These are phyloP conservation scores for Oconnorella tubifera DNA, from an alignment of 2,888 invertebrate genomes.

Conservation along the genomic window DNA sequence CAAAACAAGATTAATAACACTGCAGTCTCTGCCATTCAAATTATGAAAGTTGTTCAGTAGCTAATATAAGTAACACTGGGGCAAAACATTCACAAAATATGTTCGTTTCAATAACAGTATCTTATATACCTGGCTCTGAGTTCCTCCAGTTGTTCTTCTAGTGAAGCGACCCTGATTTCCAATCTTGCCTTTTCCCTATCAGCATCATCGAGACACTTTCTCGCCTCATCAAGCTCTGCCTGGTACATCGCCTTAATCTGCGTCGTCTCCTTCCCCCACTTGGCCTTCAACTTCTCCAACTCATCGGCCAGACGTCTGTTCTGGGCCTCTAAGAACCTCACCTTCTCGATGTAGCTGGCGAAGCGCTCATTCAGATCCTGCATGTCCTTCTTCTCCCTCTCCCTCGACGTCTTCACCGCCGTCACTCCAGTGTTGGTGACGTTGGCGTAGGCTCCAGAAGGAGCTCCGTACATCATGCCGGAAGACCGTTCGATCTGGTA, in stretches of 20 bases:
- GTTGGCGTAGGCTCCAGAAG: conserved; percentile 42
- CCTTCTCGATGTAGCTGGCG: conserved; percentile 60
- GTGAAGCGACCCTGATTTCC: conserved; percentile 56
- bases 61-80: too few relatives aligned
- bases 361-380: conserved; percentile 60
- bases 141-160: conserved; percentile 56
- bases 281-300: conserved; percentile 47
- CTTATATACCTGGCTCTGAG: conserved; percentile 39
- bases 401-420: conserved; percentile 55
- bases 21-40: too few relatives aligned
- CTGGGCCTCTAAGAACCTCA: conserved; percentile 56
- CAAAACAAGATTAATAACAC: too few relatives aligned
- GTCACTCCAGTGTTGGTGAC: conserved; percentile 50
- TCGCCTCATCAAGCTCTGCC: conserved; percentile 57
- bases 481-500: conserved; percentile 43
- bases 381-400: conserved; percentile 60
- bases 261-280: conserved; percentile 42
- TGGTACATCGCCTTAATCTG: conserved; percentile 57
- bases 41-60: too few relatives aligned
- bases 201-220: conserved; percentile 58
- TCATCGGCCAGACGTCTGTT: conserved; percentile 54
- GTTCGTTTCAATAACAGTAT: too few relatives aligned
- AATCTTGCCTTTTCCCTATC: conserved; percentile 58
- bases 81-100: too few relatives aligned
- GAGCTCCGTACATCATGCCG: conserved; percentile 8